A percentile compares a stretch with the other conserved stretches of the same genome.
Conservation (phyloP, 2,888 invertebrate genomes). For the Desoria tigrina region DNA sequence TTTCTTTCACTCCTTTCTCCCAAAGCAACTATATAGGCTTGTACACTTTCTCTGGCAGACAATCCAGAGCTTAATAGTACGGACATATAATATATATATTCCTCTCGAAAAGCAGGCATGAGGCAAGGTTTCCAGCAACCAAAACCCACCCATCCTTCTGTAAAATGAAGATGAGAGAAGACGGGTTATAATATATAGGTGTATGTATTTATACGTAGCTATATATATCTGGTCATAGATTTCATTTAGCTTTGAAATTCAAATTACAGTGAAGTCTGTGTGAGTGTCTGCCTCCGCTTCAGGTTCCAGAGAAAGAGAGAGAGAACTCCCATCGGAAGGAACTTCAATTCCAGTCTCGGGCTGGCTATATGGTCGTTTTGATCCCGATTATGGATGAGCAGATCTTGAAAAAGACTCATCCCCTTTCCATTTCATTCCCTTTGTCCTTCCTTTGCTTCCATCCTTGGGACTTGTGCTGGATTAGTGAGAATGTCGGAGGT, state of each 20-base stretch:
- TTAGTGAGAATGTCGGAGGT: no score
- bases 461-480: background rate
- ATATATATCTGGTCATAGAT: slow-evolving; percentile 35
- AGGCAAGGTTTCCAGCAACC: no score
- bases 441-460: background rate
- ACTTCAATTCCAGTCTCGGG: slow-evolving; percentile 29
- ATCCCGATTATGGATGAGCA: slow-evolving; percentile 45
- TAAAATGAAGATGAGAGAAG: no score
- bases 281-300: slow-evolving; percentile 3
- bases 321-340: slow-evolving; percentile 21
- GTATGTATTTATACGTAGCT: no score
- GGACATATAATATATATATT: no score
- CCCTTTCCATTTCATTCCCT: slow-evolving; percentile 8
- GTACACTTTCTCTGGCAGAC: background rate
- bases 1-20: background rate
- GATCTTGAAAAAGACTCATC: slow-evolving; percentile 2
- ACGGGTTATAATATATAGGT: no score
- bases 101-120: no score
- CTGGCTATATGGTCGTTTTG: slow-evolving; percentile 26
- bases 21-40: background rate
- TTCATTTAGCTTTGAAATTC: slow-evolving; percentile 52
- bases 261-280: slow-evolving; percentile 45
- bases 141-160: no score
- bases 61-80: background rate
- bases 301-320: background rate